Evolutionary conservation across 2,797 vertebrate species (phyloP).

Genomic region (Notoglanidium macrostoma): DNA sequence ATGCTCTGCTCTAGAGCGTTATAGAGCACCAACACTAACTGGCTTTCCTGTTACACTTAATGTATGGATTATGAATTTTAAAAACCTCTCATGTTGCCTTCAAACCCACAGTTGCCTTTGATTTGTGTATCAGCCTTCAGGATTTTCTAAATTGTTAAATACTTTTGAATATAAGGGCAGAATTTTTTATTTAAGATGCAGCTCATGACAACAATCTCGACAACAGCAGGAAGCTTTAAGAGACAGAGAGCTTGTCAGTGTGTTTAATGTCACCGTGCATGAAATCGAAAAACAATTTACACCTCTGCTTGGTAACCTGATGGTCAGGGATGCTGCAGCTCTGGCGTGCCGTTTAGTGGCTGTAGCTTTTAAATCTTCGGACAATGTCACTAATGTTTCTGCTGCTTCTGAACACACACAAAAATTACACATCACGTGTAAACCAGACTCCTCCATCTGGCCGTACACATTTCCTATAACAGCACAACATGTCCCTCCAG

Average conservation of each 20-base stretch:
- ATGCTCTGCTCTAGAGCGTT: no score
- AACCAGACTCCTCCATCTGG: no score
- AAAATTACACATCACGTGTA: no score
- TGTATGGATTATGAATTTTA: neutral
- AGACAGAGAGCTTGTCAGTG: no score
- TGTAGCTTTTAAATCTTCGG: no score
- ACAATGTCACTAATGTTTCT: no score
- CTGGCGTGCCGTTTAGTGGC: no score
- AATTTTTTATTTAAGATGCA: neutral
- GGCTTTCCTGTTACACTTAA: neutral
- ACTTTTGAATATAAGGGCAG: neutral
- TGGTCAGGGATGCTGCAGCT: no score
- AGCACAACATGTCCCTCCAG: neutral
- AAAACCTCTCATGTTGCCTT: neutral
- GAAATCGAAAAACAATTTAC: no score
- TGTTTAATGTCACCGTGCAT: no score
- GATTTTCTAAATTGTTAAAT: neutral
- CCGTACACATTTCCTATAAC: neutral
- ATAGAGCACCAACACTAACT: neutral
- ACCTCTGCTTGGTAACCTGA: no score
- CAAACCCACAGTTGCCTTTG: neutral
- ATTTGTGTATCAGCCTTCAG: neutral
- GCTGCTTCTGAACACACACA: no score
- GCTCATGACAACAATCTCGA: neutral
- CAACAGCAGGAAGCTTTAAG: neutral